A percentile compares a stretch with the other conserved stretches of the same genome.
phyloP scores from a whole-genome alignment of 2,797 vertebrate genomes.

The Lacerta bilineata region DNA sequence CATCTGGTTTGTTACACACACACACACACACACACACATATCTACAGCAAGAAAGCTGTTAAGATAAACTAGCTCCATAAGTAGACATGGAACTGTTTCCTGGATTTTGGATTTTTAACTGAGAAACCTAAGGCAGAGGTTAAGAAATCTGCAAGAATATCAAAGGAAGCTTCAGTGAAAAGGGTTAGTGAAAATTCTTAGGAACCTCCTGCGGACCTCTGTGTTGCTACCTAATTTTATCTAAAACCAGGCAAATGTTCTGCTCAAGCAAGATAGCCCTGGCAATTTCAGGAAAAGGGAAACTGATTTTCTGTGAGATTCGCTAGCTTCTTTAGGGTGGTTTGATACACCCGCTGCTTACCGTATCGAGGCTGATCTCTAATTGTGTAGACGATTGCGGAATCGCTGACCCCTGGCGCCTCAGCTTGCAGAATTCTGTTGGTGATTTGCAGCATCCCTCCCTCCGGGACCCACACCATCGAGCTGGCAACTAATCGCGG shows the following conservation, averaged over 20 bases:
- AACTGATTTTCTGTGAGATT: background rate
- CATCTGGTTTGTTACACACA: background rate
- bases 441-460: slow-evolving; percentile 92
- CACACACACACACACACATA: background rate
- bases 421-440: slow-evolving; percentile 84
- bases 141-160: background rate
- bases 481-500: slow-evolving; percentile 82
- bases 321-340: background rate
- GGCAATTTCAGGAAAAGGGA: background rate
- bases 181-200: background rate
- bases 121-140: background rate
- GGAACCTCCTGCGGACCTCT: background rate
- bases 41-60: background rate
- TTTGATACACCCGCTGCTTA: slow-evolving; percentile 81
- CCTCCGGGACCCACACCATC: slow-evolving; percentile 91
- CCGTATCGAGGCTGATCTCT: slow-evolving; percentile 85
- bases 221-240: background rate
- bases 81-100: background rate
- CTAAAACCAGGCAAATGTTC: background rate
- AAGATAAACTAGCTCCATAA: background rate
- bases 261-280: too few species aligned
- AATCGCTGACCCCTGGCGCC: slow-evolving; percentile 80
- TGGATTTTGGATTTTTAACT: background rate
- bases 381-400: slow-evolving; percentile 89
- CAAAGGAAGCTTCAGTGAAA: background rate